Percentiles rank a stretch among this genome's conserved stretches.
phyloP scores from a whole-genome alignment of 2,113 vertebrate genomes.

The Oenanthe oenanthe region DNA sequence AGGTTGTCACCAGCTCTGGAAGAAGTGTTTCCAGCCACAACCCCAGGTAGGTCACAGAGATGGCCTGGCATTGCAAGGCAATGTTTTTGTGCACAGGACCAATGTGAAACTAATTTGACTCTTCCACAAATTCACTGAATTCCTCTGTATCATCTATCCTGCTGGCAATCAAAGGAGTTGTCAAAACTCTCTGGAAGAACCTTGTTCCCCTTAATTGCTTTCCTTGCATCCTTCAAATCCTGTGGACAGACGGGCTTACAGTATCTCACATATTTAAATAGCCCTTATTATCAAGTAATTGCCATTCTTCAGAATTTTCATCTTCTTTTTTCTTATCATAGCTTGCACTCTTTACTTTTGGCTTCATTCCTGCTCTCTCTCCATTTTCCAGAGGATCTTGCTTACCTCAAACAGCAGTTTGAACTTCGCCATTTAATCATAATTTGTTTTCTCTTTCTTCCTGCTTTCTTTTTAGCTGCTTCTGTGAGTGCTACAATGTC shows the following conservation, averaged over 20 bases:
- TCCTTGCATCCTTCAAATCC: not conserved
- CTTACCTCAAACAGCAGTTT: constrained; percentile 51
- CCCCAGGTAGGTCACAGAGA: not conserved
- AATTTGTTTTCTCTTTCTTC: constrained; percentile 33
- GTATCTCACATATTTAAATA: constrained; percentile 21
- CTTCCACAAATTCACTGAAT: not conserved
- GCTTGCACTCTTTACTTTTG: constrained; percentile 30
- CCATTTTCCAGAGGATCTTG: constrained; percentile 25
- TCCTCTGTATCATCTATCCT: not conserved
- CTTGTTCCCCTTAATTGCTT: not conserved
- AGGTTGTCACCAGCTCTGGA: not conserved
- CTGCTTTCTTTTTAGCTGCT: constrained; percentile 7
- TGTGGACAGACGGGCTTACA: not conserved
- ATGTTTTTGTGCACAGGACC: not conserved
- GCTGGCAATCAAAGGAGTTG: not conserved
- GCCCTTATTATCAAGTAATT: constrained; percentile 33
- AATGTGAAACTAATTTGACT: not conserved
- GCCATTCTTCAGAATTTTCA: constrained; percentile 21
- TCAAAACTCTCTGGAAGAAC: constrained; percentile 4
- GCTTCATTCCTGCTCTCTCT: not conserved
- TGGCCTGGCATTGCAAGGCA: not conserved
- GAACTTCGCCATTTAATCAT: constrained; percentile 1
- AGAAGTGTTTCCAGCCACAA: not conserved
- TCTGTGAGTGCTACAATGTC: not conserved
- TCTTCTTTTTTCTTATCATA: constrained; percentile 37